Conservation (phyloP, 2,797 vertebrate genomes). For the Fistularia tabacaria region DNA sequence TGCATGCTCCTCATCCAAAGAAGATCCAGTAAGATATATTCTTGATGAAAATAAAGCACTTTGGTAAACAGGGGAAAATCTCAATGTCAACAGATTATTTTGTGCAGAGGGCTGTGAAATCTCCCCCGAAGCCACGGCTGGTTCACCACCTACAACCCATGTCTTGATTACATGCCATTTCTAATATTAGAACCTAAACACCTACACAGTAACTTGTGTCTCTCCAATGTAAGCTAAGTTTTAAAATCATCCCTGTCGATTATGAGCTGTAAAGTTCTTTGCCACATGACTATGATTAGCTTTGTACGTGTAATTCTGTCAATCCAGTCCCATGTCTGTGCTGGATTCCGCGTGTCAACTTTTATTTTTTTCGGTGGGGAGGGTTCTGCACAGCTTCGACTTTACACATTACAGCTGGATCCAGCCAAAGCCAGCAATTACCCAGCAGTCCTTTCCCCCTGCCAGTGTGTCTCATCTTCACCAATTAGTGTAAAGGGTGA, state of each 20-base stretch:
- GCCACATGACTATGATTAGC: conserved; percentile 14
- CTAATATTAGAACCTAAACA: conserved; percentile 45
- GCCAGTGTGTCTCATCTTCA: conserved; percentile 58
- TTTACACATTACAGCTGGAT: conserved; percentile 45
- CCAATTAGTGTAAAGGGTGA: conserved; percentile 62
- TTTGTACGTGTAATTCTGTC: conserved; percentile 22
- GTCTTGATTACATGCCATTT: conserved; percentile 41
- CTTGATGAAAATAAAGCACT: conserved; percentile 19
- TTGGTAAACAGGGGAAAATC: conserved; percentile 14
- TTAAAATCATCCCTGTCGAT: conserved; percentile 28
- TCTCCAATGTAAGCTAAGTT: conserved; percentile 28
- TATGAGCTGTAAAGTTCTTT: conserved; percentile 11
- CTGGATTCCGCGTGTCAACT: conserved; percentile 33
- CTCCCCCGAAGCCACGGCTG: conserved; percentile 17
- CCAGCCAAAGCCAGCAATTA: conserved; percentile 56
- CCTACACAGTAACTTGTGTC: conserved; percentile 42
- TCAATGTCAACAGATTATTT: conserved; percentile 13
- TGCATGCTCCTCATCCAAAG: neutral
- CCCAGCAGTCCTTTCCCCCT: conserved; percentile 50
- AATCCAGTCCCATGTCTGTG: conserved; percentile 20
- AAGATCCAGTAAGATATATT: neutral
- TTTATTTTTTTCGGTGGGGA: conserved; percentile 4
- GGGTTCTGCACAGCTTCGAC: conserved; percentile 27
- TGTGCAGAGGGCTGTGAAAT: conserved; percentile 34
- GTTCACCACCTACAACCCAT: conserved; percentile 39